A percentile compares a stretch with the other conserved stretches of the same genome.
phyloP scores from a whole-genome alignment of 2,888 invertebrate genomes.

The Cynaeus angustus region DNA sequence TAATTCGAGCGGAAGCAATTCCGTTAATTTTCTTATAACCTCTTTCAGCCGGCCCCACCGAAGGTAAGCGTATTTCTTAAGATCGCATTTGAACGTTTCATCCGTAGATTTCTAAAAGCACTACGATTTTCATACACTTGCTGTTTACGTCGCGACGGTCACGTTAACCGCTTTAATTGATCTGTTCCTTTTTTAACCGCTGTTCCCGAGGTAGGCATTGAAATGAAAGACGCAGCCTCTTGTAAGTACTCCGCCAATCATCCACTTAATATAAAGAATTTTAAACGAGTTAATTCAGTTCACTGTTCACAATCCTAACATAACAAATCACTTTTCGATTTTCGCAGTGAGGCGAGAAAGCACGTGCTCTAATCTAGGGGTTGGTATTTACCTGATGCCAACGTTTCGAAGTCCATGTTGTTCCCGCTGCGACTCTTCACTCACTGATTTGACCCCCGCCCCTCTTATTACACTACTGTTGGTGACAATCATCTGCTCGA shows the following conservation, averaged over 20 bases:
- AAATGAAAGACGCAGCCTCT: slow-evolving; percentile 48
- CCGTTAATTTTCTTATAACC: slow-evolving; percentile 40
- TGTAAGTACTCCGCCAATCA: slow-evolving; percentile 62
- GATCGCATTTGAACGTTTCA: background rate
- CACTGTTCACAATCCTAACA: slow-evolving; percentile 54
- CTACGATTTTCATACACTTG: background rate
- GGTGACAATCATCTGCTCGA: slow-evolving; percentile 62
- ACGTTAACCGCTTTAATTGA: slow-evolving; percentile 36
- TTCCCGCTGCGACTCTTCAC: slow-evolving; percentile 53
- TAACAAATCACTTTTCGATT: slow-evolving; percentile 32
- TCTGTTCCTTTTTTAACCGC: slow-evolving; percentile 45
- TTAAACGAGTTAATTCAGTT: slow-evolving; percentile 63
- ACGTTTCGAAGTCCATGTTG: slow-evolving; percentile 68
- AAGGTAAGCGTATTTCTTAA: background rate
- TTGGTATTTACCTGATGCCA: slow-evolving; percentile 68
- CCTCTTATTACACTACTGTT: slow-evolving; percentile 52
- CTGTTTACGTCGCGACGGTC: slow-evolving; percentile 1
- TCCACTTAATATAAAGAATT: slow-evolving; percentile 65
- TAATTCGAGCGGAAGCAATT: slow-evolving; percentile 41
- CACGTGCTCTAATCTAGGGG: slow-evolving; percentile 31
- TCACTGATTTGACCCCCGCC: slow-evolving; percentile 61
- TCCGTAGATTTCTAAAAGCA: background rate
- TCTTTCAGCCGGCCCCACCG: slow-evolving; percentile 9
- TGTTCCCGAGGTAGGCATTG: slow-evolving; percentile 36
- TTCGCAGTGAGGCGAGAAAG: slow-evolving; percentile 12